A percentile compares a stretch with the other conserved stretches of the same genome.
phyloP scores from a whole-genome alignment of 2,888 invertebrate species.

The Merodon equestris region DNA sequence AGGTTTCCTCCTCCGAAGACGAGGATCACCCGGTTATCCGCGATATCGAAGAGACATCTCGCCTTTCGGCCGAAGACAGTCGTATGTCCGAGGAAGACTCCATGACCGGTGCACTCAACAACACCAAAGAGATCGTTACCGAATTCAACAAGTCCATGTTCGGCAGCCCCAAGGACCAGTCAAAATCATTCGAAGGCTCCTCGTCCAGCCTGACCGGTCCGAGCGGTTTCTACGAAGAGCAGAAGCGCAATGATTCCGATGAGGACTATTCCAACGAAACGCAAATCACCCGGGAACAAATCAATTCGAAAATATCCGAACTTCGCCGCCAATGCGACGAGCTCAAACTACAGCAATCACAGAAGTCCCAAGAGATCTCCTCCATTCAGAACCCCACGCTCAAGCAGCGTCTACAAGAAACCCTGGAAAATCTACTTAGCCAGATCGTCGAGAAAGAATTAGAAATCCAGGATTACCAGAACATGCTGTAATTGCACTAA shows the following conservation, averaged over 20 bases:
- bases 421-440: conserved; percentile 87
- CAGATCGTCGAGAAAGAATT: conserved; percentile 90
- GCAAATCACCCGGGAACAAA: conserved; percentile 79
- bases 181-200: conserved; percentile 73
- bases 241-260: conserved; percentile 75
- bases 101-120: conserved; percentile 67
- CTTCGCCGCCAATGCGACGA: conserved; percentile 87
- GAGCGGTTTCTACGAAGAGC: conserved; percentile 75
- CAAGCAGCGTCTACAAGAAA: conserved; percentile 89
- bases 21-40: conserved; percentile 84
- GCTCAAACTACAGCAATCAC: conserved; percentile 85
- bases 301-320: conserved; percentile 84
- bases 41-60: conserved; percentile 89
- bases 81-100: conserved; percentile 82
- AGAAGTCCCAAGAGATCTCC: conserved; percentile 90
- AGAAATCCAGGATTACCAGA: conserved; percentile 80
- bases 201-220: conserved; percentile 75
- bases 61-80: conserved; percentile 86
- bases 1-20: conserved; percentile 91
- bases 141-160: conserved; percentile 78
- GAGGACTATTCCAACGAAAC: conserved; percentile 74
- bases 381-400: conserved; percentile 92
- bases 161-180: conserved; percentile 72
- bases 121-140: conserved; percentile 72
- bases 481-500: conserved; percentile 73